A percentile compares a stretch with the other conserved stretches of the same genome.
Conservation (phyloP, 1,140 invertebrate species). For the Solenopsis invicta region DNA sequence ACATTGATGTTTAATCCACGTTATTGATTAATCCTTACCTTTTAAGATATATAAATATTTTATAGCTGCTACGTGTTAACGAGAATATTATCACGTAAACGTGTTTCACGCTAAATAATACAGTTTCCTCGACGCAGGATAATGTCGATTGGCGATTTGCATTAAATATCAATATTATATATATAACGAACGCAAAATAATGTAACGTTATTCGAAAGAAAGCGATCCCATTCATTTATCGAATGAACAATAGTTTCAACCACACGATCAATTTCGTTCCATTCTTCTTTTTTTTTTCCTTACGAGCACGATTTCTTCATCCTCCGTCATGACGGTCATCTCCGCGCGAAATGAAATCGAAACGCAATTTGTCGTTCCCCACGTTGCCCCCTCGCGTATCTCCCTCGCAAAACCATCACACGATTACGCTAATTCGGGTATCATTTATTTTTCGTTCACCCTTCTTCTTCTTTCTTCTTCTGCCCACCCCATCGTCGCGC, state of each 20-base stretch:
- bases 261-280: neutral
- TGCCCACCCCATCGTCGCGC: constrained; percentile 71
- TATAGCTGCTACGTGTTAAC: constrained; percentile 3
- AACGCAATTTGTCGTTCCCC: constrained; percentile 85
- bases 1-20: no score
- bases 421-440: constrained; percentile 87
- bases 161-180: constrained; percentile 44
- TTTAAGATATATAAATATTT: constrained; percentile 29
- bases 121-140: constrained; percentile 15
- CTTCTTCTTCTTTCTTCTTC: constrained; percentile 79
- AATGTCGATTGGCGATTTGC: constrained; percentile 29
- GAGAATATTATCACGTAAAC: constrained; percentile 33
- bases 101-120: constrained; percentile 18
- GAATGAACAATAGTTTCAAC: constrained; percentile 12
- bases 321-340: constrained; percentile 72
- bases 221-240: neutral
- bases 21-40: constrained; percentile 42
- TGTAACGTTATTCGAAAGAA: neutral
- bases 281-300: constrained; percentile 14
- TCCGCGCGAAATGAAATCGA: constrained; percentile 85
- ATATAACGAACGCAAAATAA: neutral
- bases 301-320: constrained; percentile 29
- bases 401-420: constrained; percentile 85
- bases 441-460: constrained; percentile 87
- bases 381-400: constrained; percentile 75